phyloP scores from a whole-genome alignment of 2,888 invertebrate genomes.

The Tiliacea aurago region DNA sequence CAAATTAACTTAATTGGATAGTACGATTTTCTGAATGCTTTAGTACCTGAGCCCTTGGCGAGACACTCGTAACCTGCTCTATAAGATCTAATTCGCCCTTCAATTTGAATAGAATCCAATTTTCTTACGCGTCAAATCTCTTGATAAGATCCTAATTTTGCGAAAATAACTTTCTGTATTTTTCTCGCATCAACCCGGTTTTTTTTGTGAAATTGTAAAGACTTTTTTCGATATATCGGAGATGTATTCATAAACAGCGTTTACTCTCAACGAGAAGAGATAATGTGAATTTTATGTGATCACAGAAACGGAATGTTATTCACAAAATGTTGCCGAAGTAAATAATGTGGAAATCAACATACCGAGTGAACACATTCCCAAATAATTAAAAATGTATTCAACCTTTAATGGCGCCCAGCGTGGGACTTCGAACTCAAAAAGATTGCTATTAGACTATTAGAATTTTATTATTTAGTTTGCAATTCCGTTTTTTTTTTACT shows the following conservation, averaged over 20 bases:
- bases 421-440: slow-evolving; percentile 37
- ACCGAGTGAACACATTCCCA: slow-evolving; percentile 19
- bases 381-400: slow-evolving; percentile 38
- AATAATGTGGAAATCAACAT: slow-evolving; percentile 28
- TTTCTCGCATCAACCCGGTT: slow-evolving; percentile 68
- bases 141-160: slow-evolving; percentile 83
- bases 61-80: slow-evolving; percentile 64
- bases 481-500: slow-evolving; percentile 21
- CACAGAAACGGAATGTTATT: slow-evolving; percentile 16
- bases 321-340: slow-evolving; percentile 12
- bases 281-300: slow-evolving; percentile 36
- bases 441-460: slow-evolving; percentile 19
- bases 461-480: slow-evolving; percentile 39
- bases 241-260: slow-evolving; percentile 44
- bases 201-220: slow-evolving; percentile 51
- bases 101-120: slow-evolving; percentile 84
- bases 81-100: slow-evolving; percentile 82
- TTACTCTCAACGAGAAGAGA: slow-evolving; percentile 25
- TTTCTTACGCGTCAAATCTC: slow-evolving; percentile 82
- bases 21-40: slow-evolving; percentile 62
- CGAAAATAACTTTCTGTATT: slow-evolving; percentile 76
- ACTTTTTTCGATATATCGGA: slow-evolving; percentile 48
- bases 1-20: slow-evolving; percentile 67
- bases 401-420: slow-evolving; percentile 52
- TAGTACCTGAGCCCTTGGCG: slow-evolving; percentile 42